Conservation (phyloP, 2,888 invertebrate species). For the Pecten maximus region DNA sequence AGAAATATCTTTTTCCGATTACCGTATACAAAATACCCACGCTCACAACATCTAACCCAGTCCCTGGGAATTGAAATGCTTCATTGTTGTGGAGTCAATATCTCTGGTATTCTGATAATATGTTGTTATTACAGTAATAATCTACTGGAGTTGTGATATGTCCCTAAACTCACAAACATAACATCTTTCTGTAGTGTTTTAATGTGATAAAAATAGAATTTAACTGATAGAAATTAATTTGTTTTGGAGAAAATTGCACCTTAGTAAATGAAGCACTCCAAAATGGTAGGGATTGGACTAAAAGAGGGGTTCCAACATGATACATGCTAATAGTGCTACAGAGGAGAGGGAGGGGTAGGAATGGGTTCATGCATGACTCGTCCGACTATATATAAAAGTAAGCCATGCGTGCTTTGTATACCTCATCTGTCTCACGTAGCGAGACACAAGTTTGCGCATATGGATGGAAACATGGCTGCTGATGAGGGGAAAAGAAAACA, state of each 20-base stretch:
- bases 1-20: neutral
- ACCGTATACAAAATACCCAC: neutral
- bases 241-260: too few species aligned
- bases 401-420: neutral
- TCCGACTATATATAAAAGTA: neutral
- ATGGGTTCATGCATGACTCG: neutral
- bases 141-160: too few species aligned
- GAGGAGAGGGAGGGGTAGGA: neutral
- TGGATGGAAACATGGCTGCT: neutral
- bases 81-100: neutral
- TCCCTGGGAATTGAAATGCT: neutral
- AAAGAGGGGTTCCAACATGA: neutral
- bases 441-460: conserved; percentile 33
- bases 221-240: too few species aligned
- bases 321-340: neutral
- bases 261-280: neutral
- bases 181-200: too few species aligned
- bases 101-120: neutral
- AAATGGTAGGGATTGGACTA: neutral
- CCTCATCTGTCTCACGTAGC: conserved; percentile 15
- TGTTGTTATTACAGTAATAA: too few species aligned
- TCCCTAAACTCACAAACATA: too few species aligned
- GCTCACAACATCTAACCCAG: neutral
- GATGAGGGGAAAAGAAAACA: neutral
- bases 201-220: too few species aligned